Conservation (phyloP, 2,113 vertebrate species). For the Saguinus midas region DNA sequence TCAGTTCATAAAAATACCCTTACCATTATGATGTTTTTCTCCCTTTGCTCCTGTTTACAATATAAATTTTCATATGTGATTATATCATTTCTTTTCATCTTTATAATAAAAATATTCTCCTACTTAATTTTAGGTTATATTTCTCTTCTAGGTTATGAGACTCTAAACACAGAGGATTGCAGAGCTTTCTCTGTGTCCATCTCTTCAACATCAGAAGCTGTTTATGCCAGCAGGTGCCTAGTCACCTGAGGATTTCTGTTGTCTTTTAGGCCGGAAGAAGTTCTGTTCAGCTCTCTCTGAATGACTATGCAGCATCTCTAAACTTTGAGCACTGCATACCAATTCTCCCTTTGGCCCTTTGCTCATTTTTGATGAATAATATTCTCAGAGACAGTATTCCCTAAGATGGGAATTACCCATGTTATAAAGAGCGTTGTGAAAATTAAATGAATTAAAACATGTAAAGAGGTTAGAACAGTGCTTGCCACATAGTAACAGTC, state of each 20-base stretch:
- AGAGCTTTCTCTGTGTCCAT: neutral
- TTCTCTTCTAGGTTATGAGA: neutral
- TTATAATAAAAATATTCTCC: neutral
- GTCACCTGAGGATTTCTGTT: neutral
- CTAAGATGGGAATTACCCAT: neutral
- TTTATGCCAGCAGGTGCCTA: neutral
- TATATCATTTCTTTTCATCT: slow-evolving; percentile 18
- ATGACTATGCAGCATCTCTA: neutral
- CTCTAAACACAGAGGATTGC: neutral
- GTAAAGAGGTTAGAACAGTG: neutral
- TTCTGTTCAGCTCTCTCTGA: neutral
- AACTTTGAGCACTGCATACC: neutral
- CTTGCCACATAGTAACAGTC: neutral
- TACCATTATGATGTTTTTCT: neutral
- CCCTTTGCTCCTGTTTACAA: neutral
- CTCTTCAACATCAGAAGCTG: neutral
- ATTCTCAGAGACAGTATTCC: neutral
- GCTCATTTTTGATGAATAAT: neutral
- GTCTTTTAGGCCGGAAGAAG: neutral
- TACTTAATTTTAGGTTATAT: neutral
- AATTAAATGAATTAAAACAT: neutral
- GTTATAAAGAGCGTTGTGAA: neutral
- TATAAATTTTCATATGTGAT: neutral
- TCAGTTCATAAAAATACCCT: slow-evolving; percentile 23
- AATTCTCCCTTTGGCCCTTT: neutral